Conservation (phyloP, 1,140 invertebrate genomes). For the Calosoma granatense region DNA sequence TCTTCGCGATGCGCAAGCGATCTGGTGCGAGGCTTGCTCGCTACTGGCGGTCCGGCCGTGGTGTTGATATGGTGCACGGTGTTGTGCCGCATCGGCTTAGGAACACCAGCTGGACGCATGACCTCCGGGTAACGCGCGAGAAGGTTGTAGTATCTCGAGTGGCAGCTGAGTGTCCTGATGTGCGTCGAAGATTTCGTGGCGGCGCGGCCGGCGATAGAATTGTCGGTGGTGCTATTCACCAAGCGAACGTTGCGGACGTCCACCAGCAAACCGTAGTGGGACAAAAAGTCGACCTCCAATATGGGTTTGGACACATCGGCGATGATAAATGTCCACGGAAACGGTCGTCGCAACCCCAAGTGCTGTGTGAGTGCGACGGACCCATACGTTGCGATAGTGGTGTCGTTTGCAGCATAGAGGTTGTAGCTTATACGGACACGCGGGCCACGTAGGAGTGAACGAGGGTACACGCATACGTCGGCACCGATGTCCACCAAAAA, state of each 20-base stretch:
- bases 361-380: constrained; percentile 10
- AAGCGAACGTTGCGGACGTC: constrained; percentile 20
- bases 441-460: too few relatives aligned
- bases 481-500: too few relatives aligned
- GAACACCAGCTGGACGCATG: constrained; percentile 19
- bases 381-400: too few relatives aligned
- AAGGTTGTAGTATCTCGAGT: constrained; percentile 17
- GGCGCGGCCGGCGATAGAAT: constrained; percentile 11
- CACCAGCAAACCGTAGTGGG: too few relatives aligned
- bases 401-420: too few relatives aligned
- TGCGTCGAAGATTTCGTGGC: neutral
- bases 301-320: too few relatives aligned
- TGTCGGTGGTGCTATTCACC: constrained; percentile 16
- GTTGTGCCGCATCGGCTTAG: constrained; percentile 16
- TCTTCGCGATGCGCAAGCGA: neutral
- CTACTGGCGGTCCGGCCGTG: constrained; percentile 31
- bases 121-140: too few relatives aligned
- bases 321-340: too few relatives aligned
- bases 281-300: too few relatives aligned
- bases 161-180: constrained; percentile 18
- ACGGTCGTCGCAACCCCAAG: too few relatives aligned
- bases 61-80: constrained; percentile 26
- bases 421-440: too few relatives aligned
- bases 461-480: too few relatives aligned
- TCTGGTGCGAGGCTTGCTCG: neutral